Conservation (phyloP, 1,140 invertebrate species). For the Lutraria rhynchaena region DNA sequence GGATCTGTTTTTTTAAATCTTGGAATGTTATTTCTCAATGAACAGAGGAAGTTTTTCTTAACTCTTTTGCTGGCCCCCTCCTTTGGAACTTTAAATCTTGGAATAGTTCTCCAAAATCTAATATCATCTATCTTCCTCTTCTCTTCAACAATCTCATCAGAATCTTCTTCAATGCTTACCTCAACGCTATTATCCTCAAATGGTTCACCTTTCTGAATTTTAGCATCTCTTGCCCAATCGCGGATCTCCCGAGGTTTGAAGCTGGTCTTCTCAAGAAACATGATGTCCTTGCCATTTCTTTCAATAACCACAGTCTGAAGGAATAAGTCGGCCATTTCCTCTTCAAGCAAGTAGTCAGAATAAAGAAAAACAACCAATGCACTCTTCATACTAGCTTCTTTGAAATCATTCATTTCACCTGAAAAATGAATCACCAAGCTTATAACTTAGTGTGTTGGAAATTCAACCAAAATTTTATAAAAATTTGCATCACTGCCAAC, state of each 20-base stretch:
- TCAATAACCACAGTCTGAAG: neutral
- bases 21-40: conserved; percentile 20
- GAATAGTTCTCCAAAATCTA: conserved; percentile 21
- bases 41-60: conserved; percentile 1
- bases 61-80: neutral
- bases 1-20: neutral
- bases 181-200: neutral
- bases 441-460: too few relatives aligned
- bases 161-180: neutral
- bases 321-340: neutral
- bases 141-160: neutral
- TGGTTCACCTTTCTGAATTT: neutral
- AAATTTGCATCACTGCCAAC: too few relatives aligned
- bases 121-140: neutral
- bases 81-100: conserved; percentile 9
- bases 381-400: neutral
- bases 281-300: conserved; percentile 12
- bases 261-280: conserved; percentile 1
- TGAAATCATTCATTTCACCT: neutral
- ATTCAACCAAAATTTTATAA: too few relatives aligned
- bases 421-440: conserved; percentile 7
- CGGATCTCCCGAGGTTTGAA: conserved; percentile 8
- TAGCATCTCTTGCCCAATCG: neutral
- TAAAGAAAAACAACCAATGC: conserved; percentile 21
- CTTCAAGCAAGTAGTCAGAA: conserved; percentile 4